phyloP scores from a whole-genome alignment of 2,888 invertebrate species.

The Choristoneura rosaceana region DNA sequence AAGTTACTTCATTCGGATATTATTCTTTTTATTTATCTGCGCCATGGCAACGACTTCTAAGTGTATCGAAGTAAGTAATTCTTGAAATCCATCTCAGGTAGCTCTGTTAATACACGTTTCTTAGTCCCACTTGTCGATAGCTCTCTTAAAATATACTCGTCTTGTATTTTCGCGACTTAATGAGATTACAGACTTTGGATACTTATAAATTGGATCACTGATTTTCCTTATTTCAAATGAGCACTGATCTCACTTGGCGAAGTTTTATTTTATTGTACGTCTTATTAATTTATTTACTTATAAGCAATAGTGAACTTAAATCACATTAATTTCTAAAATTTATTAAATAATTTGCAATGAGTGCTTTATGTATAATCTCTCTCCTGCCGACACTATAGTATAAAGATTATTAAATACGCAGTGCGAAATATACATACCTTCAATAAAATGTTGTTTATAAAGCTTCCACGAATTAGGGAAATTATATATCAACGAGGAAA shows the following conservation, averaged over 20 bases:
- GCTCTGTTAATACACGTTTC: background rate
- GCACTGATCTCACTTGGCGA: background rate
- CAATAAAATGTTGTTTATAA: too few species aligned
- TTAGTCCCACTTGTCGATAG: background rate
- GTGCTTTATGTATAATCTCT: too few species aligned
- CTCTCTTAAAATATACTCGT: conserved; percentile 7
- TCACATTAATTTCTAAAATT: too few species aligned
- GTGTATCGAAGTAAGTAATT: conserved; percentile 20
- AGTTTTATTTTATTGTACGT: background rate
- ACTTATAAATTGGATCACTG: conserved; percentile 22
- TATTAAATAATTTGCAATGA: too few species aligned
- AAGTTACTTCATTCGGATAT: conserved; percentile 7
- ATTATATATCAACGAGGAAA: too few species aligned
- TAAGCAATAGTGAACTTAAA: too few species aligned
- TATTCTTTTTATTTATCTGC: conserved; percentile 5
- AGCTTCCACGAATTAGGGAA: too few species aligned
- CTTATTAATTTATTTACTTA: too few species aligned
- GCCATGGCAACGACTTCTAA: conserved; percentile 15
- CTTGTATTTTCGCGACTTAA: conserved; percentile 27
- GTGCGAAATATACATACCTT: too few species aligned
- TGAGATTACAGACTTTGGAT: conserved; percentile 31
- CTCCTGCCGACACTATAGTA: too few species aligned
- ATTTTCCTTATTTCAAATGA: conserved; percentile 8
- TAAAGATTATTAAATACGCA: too few species aligned
- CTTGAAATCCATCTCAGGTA: conserved; percentile 17